Base-by-base conservation (phyloP, 2,797 vertebrate species). In the Benthosema pterotum region DNA sequence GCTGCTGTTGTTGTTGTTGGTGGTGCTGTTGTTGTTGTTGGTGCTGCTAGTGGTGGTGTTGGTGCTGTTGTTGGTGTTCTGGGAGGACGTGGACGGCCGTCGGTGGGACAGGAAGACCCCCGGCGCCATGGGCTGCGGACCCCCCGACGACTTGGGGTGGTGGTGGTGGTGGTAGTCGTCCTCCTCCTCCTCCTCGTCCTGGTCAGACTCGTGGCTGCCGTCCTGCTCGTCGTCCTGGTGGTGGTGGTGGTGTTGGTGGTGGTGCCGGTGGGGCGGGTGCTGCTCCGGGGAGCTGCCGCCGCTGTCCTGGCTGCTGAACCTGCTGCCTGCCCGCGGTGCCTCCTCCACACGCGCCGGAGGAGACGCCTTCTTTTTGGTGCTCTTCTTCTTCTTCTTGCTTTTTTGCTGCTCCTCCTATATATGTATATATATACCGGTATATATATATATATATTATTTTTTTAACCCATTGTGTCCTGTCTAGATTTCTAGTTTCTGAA, bases 381-480 rank as follows among this genome's bases (percentile, higher is more conserved):
- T 95, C 90, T 96, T 98, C 90, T 96, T 97, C 91, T 98, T 98
- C 90, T 96, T 96, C 92, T 96, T 97, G 74, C 92, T 94, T 88
- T 96, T 99, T 86, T 98, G 96, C 77, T 98, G 95, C 92, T 99
- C 97, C 94, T 99, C 91, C 92, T 93, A 11, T 60, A 11, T 52
- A 25, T 25, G 5, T 25, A 25, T 25, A 22, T 25, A 25, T 25
- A 22, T 22, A n/a, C n/a, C n/a, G n/a, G n/a, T n/a, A n/a, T n/a
- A n/a, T n/a, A n/a, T n/a, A n/a, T n/a, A n/a, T n/a, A n/a, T n/a
- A n/a, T n/a, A n/a, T n/a, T n/a, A n/a, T n/a, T n/a, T n/a, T n/a
- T n/a, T n/a, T n/a, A n/a, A n/a, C n/a, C n/a, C n/a, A n/a, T n/a
- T n/a, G n/a, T n/a, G n/a, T n/a, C n/a, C n/a, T n/a, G n/a, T n/a